Evolutionary conservation across 2,113 vertebrate genomes (phyloP), one percentile per base, ranked within the genome.

Genomic region (Rhinoderma darwinii): DNA sequence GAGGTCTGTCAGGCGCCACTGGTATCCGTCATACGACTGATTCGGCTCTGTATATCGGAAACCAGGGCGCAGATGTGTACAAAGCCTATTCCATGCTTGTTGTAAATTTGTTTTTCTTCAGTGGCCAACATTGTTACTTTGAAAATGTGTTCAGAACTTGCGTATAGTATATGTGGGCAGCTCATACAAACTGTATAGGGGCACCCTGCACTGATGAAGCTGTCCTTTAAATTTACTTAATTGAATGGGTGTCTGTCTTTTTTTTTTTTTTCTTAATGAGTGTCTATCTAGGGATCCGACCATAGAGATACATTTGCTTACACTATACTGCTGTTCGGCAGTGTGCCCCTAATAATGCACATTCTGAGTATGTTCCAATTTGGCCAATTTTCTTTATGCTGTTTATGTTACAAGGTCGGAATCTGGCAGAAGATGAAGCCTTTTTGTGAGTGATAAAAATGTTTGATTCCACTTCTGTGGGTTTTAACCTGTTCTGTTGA

Each of bases 361-460:
- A 1, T 79, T 88, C 39, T 84, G 81, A 75, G 50, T 74, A 47
- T 84, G 44, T 87, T 89, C 63, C 66, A 88, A 80, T 88, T 82
- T 88, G 35, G 74, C 82, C n/a, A n/a, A n/a, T 88, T 90, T 90
- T 83, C 89, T 89, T 9, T 90, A 90, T 91, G 89, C 80, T 90
- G 44, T 89, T 90, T 90, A 86, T 83, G 51, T 90, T 88, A 89
- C 83, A 91, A 44, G 10, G 84, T 32, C 88, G 87, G 56, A 85
- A 76, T 86, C 90, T 91, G 89, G 88, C 90, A 84, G 73, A 74
- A 91, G 87, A 91, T 91, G 88, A 91, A 89, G 72, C 39, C 88
- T 87, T 50, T 89, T 88, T 27, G 44, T 88, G 87, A 89, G 86
- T 89, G 82, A 81, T 91, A 83, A 88, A 90, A 70, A 84, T 5